Evolutionary conservation across 2,888 invertebrate species (phyloP).

Genomic region (Drosophila yooni): DNA sequence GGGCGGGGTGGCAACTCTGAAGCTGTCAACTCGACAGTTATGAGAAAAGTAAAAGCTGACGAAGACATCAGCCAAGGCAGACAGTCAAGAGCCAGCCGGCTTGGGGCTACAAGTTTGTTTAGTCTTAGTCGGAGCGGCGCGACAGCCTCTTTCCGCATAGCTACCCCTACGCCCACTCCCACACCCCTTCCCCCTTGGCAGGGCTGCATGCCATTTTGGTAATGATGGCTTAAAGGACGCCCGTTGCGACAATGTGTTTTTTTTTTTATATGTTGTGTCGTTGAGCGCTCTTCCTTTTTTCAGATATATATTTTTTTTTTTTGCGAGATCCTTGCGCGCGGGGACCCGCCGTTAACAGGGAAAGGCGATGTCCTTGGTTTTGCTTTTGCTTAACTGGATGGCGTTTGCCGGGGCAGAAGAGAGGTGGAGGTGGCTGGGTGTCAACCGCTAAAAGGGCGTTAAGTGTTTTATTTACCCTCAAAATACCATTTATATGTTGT

Average conservation of each 20-base stretch:
- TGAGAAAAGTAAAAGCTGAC: constrained; percentile 79
- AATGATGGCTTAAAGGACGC: constrained; percentile 77
- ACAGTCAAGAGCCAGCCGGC: no score
- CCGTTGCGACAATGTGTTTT: constrained; percentile 75
- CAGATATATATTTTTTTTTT: constrained; percentile 2
- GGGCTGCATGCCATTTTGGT: constrained; percentile 71
- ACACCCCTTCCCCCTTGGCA: neutral
- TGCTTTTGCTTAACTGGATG: constrained; percentile 43
- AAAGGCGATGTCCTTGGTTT: constrained; percentile 71
- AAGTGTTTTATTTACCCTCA: constrained; percentile 80
- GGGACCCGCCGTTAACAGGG: constrained; percentile 74
- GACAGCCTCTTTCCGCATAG: neutral
- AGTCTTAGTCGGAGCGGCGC: constrained; percentile 68
- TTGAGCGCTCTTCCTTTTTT: neutral
- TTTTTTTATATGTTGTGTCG: constrained; percentile 7
- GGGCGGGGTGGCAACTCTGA: constrained; percentile 59
- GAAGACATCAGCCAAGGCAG: constrained; percentile 69
- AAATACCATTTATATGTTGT: constrained; percentile 78
- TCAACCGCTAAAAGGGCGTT: constrained; percentile 80
- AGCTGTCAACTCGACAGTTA: constrained; percentile 77
- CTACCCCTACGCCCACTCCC: neutral
- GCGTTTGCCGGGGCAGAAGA: constrained; percentile 2
- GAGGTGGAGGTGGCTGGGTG: constrained; percentile 34
- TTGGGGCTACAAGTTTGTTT: constrained; percentile 74
- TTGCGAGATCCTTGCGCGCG: constrained; percentile 61